Percentiles rank a stretch among this genome's conserved stretches.
Evolutionary conservation across 1,140 invertebrate genomes (phyloP).

Genomic region (Aleiodes sp.): DNA sequence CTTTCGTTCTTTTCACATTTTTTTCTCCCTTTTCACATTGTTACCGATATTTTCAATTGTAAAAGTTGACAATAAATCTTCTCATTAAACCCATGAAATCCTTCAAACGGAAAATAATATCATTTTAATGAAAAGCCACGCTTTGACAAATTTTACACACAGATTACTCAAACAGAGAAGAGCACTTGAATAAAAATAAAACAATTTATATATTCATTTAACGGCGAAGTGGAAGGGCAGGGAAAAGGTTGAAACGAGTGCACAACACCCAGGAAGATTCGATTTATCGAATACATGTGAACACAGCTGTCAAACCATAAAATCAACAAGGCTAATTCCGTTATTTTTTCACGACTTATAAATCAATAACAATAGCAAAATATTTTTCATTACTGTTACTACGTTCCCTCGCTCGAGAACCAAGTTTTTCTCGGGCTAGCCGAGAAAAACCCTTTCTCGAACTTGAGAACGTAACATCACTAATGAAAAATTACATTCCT

Average conservation of each 20-base stretch:
- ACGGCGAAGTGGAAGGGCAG: too few species aligned
- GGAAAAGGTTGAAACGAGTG: too few species aligned
- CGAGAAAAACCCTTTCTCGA: too few species aligned
- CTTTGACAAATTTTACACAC: constrained; percentile 39
- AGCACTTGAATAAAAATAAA: not conserved
- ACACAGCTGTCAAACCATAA: not conserved
- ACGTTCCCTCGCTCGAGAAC: too few species aligned
- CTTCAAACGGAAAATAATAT: constrained; percentile 12
- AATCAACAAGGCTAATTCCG: constrained; percentile 2
- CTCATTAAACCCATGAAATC: not conserved
- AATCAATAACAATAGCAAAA: too few species aligned
- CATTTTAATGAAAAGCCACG: not conserved
- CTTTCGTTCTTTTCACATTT: too few species aligned
- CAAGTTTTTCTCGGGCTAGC: too few species aligned
- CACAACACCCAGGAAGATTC: not conserved
- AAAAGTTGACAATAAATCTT: constrained; percentile 7
- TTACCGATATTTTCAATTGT: not conserved
- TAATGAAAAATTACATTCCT: too few species aligned
- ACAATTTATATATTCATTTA: not conserved
- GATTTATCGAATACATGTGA: constrained; percentile 5
- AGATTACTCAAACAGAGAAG: constrained; percentile 33
- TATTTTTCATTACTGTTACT: too few species aligned
- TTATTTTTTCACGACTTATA: too few species aligned
- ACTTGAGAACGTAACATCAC: too few species aligned
- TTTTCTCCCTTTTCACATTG: not conserved